Percentiles rank a stretch among this genome's conserved stretches.
These are phyloP conservation scores for Orthochromis malagaraziensis DNA, from an alignment of 2,113 vertebrate genomes.

Conservation along the genomic window DNA sequence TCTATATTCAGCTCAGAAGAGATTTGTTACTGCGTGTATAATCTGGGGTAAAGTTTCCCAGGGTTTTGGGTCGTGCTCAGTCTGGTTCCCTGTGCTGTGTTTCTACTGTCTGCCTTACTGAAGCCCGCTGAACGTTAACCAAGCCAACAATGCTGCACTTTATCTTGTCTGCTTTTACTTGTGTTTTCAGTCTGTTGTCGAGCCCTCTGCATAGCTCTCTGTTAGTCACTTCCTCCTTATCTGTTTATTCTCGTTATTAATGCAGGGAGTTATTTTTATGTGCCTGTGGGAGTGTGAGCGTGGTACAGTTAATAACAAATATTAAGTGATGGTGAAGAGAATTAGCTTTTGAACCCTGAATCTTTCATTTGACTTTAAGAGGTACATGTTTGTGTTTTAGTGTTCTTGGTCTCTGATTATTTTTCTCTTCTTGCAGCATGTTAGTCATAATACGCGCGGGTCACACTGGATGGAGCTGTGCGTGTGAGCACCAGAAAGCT, in stretches of 20 bases:
- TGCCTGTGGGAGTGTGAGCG: background rate
- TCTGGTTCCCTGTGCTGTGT: slow-evolving; percentile 14
- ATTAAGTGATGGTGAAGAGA: background rate
- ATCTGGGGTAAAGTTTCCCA: slow-evolving; percentile 7
- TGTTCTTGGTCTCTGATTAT: background rate
- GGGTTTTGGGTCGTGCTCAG: background rate
- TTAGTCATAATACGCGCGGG: background rate
- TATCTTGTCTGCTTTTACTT: slow-evolving; percentile 25
- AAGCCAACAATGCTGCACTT: slow-evolving; percentile 14
- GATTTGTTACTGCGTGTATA: background rate
- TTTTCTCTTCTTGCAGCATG: background rate
- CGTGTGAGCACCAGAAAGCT: background rate
- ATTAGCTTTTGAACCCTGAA: background rate
- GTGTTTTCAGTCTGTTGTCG: slow-evolving; percentile 16
- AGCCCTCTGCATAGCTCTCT: background rate
- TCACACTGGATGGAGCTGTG: background rate
- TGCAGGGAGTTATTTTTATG: background rate
- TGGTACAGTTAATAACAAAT: background rate
- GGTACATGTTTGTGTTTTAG: background rate
- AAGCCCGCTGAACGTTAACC: background rate
- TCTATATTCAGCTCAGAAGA: background rate
- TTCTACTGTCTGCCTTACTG: slow-evolving; percentile 2
- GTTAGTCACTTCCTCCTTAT: background rate
- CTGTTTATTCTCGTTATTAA: background rate
- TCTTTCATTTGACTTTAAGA: background rate